A percentile compares a stretch with the other conserved stretches of the same genome.
These are phyloP conservation scores for Drosophila rellima DNA, from an alignment of 2,888 invertebrate species.

Conservation along the genomic window DNA sequence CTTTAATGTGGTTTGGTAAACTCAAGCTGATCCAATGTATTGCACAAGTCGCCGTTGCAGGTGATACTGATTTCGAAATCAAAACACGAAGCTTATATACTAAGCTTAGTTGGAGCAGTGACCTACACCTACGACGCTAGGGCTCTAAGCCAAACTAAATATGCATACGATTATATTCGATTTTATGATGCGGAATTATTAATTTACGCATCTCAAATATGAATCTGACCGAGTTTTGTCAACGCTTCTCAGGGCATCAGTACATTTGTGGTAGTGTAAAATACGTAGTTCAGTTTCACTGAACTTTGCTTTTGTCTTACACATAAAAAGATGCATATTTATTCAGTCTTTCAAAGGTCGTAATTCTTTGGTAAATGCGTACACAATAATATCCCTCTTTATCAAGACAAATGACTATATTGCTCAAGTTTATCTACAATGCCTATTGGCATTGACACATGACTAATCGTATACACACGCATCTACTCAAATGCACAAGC, in stretches of 20 bases:
- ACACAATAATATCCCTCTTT: slow-evolving; percentile 8
- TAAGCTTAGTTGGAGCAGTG: slow-evolving; percentile 47
- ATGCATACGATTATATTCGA: slow-evolving; percentile 51
- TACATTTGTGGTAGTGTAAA: slow-evolving; percentile 19
- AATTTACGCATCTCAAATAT: slow-evolving; percentile 69
- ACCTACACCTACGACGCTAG: slow-evolving; percentile 73
- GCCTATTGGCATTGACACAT: slow-evolving; percentile 12
- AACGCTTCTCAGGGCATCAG: slow-evolving; percentile 42
- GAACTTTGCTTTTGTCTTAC: slow-evolving; percentile 44
- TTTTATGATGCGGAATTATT: slow-evolving; percentile 62
- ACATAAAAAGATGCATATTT: slow-evolving; percentile 52
- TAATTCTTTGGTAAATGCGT: slow-evolving; percentile 58
- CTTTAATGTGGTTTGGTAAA: slow-evolving; percentile 21
- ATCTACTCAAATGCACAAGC: not conserved
- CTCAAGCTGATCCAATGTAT: slow-evolving; percentile 21
- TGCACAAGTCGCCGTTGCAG: slow-evolving; percentile 44
- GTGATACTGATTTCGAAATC: slow-evolving; percentile 66
- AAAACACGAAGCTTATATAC: slow-evolving; percentile 62
- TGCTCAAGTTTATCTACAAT: slow-evolving; percentile 10
- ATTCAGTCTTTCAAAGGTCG: slow-evolving; percentile 52
- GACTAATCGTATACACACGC: not conserved
- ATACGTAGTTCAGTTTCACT: slow-evolving; percentile 33
- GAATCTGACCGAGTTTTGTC: slow-evolving; percentile 70
- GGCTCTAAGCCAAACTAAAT: slow-evolving; percentile 28
- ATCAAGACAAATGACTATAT: slow-evolving; percentile 21